These are phyloP conservation scores for Brachypalpus laphriformis DNA, from an alignment of 2,888 invertebrate species.

Conservation along the genomic window DNA sequence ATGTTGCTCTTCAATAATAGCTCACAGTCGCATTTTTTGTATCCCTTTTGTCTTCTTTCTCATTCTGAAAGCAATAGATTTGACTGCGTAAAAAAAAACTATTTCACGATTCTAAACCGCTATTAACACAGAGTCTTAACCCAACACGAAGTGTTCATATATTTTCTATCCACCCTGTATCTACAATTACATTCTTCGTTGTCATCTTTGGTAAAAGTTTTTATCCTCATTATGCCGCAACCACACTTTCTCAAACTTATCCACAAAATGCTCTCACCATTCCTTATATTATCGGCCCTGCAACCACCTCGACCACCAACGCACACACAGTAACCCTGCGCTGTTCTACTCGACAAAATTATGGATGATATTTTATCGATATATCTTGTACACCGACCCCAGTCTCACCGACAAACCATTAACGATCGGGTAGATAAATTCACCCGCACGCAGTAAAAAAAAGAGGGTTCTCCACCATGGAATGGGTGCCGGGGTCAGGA, in stretches of 20 bases:
- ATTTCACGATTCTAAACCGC: no score
- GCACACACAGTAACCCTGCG: not conserved
- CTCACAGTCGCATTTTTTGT: no score
- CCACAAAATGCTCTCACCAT: not conserved
- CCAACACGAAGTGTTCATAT: not conserved
- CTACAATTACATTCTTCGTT: constrained; percentile 9
- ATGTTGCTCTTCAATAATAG: no score
- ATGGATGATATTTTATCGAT: constrained; percentile 54
- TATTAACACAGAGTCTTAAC: no score
- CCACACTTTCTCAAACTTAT: not conserved
- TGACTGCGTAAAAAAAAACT: no score
- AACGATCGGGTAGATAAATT: constrained; percentile 59
- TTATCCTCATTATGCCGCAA: constrained; percentile 30
- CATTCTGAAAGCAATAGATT: no score
- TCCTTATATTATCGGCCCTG: no score
- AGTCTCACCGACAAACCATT: constrained; percentile 33
- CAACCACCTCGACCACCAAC: not conserved
- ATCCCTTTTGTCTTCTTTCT: no score
- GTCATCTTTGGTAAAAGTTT: constrained; percentile 27
- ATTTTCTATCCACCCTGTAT: constrained; percentile 20
- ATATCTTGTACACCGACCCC: not conserved
- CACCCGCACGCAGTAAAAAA: not conserved
- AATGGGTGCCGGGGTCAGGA: not conserved
- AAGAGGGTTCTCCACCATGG: not conserved
- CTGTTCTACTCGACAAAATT: not conserved